Percentiles rank a stretch among this genome's conserved stretches.
Conservation (phyloP, 2,113 vertebrate species). For the Petrocephalus zakoni region DNA sequence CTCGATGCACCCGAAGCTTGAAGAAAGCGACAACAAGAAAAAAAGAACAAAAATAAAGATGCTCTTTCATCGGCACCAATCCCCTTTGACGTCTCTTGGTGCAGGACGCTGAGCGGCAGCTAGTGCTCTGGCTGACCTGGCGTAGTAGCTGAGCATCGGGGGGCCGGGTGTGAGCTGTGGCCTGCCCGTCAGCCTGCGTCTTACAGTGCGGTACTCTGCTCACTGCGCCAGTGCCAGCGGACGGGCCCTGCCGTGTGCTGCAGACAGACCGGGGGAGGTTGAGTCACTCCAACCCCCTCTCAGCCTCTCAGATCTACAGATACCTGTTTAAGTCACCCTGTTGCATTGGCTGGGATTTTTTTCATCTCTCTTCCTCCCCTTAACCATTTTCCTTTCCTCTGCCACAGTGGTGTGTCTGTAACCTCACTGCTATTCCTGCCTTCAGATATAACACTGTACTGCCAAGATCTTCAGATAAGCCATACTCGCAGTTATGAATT, state of each 20-base stretch:
- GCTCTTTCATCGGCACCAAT: not conserved
- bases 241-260: not conserved
- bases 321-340: constrained; percentile 2
- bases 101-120: not conserved
- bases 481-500: too few relatives aligned
- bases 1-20: not conserved
- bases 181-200: not conserved
- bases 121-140: not conserved
- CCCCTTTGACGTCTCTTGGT: not conserved
- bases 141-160: not conserved
- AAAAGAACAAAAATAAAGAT: not conserved
- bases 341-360: constrained; percentile 13
- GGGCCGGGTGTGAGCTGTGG: not conserved
- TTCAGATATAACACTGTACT: not conserved
- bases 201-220: constrained; percentile 13
- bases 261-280: constrained; percentile 12
- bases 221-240: not conserved
- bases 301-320: not conserved
- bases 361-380: not conserved
- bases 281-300: constrained; percentile 8
- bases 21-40: not conserved
- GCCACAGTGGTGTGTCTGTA: not conserved
- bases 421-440: not conserved
- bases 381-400: constrained; percentile 7
- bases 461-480: not conserved